phyloP scores from a whole-genome alignment of 2,113 vertebrate species.

The Willisornis vidua region DNA sequence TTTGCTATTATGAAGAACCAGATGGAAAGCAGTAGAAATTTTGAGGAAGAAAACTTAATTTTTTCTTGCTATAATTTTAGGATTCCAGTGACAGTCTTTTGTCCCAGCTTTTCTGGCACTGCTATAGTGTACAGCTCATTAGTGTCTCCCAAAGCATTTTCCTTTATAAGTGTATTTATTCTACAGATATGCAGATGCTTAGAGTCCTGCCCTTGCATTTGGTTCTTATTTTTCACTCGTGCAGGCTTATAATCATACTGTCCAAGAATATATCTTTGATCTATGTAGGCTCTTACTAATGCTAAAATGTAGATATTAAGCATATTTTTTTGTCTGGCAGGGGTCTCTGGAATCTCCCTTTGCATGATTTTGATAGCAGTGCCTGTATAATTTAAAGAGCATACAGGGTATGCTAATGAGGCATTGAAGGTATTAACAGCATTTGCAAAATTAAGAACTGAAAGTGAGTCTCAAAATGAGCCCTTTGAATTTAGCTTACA shows the following conservation, averaged over 20 bases:
- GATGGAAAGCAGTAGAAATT: background rate
- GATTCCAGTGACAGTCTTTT: constrained; percentile 2
- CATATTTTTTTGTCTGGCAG: background rate
- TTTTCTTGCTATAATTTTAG: constrained; percentile 24
- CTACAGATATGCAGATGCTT: constrained; percentile 55
- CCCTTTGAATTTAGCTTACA: constrained; percentile 15
- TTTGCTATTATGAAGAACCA: background rate
- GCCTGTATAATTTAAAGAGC: constrained; percentile 42
- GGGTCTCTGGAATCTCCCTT: constrained; percentile 52
- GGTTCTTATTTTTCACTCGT: constrained; percentile 20
- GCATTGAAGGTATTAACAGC: constrained; percentile 9
- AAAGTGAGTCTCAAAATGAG: background rate
- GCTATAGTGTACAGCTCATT: constrained; percentile 6
- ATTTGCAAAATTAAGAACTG: constrained; percentile 46
- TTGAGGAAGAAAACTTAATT: constrained; percentile 10
- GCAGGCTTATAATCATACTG: constrained; percentile 4
- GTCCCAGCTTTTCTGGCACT: background rate
- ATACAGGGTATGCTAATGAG: constrained; percentile 48
- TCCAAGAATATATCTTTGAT: constrained; percentile 20
- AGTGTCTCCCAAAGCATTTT: constrained; percentile 17
- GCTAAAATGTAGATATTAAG: constrained; percentile 36
- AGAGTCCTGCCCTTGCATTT: background rate
- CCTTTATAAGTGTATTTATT: constrained; percentile 30
- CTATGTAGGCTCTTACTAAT: background rate
- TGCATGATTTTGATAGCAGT: background rate